Conservation (phyloP, 1,140 invertebrate species). For the Aphis gossypii region DNA sequence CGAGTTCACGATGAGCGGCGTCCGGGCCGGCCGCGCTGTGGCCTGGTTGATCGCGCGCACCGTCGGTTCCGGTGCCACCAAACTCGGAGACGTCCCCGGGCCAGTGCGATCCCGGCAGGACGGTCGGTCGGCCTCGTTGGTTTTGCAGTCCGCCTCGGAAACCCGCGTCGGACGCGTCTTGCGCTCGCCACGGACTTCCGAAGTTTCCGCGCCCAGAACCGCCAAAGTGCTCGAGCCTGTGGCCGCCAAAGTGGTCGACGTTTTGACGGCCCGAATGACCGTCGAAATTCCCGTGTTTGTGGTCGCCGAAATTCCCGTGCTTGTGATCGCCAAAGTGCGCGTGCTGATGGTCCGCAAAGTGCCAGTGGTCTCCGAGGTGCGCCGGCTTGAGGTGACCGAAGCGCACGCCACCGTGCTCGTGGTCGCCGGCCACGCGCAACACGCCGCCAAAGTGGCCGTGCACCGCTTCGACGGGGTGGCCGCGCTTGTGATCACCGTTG, state of each 20-base stretch:
- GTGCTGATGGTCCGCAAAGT: neutral
- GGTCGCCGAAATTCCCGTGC: neutral
- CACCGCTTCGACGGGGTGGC: neutral
- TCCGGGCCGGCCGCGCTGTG: neutral
- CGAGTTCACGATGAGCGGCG: neutral
- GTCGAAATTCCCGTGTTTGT: too few species aligned
- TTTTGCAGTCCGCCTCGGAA: neutral
- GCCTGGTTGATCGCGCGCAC: neutral
- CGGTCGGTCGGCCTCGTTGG: too few species aligned
- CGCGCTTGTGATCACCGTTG: neutral
- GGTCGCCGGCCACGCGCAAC: neutral
- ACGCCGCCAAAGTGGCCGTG: neutral
- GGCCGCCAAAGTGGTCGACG: neutral
- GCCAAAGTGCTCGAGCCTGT: neutral
- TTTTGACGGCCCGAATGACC: neutral
- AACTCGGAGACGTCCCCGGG: neutral
- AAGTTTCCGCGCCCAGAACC: neutral
- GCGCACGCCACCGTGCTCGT: neutral
- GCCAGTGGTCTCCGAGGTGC: neutral
- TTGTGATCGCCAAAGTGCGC: neutral
- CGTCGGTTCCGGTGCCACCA: too few species aligned
- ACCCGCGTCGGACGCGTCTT: too few species aligned
- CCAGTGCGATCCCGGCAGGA: neutral
- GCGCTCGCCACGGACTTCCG: neutral
- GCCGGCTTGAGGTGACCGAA: neutral